Conservation (phyloP, 2,797 vertebrate genomes). For the Pogoniulus pusillus region DNA sequence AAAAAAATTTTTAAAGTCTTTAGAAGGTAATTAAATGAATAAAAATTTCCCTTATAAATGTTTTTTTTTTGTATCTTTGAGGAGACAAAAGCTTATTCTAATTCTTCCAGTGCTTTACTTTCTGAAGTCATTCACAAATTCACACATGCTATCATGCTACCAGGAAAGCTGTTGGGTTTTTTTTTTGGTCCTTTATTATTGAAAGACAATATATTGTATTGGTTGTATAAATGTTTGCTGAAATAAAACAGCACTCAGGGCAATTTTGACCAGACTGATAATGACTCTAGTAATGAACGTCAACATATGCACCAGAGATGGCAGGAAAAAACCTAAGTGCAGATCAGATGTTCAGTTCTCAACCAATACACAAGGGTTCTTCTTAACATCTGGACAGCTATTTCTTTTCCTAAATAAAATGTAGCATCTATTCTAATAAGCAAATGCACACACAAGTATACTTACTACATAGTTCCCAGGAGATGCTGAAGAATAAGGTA, state of each 20-base stretch:
- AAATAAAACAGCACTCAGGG: conserved; percentile 35
- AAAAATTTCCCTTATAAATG: background rate
- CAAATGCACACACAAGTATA: conserved; percentile 67
- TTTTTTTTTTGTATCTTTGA: background rate
- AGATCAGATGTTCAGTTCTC: conserved; percentile 69
- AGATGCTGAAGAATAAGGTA: conserved; percentile 95
- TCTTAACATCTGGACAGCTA: conserved; percentile 74
- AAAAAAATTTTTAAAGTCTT: background rate
- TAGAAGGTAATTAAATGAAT: background rate
- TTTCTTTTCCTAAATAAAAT: conserved; percentile 66
- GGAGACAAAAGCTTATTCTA: background rate
- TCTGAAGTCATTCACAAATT: background rate
- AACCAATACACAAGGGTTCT: conserved; percentile 69
- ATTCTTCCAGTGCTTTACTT: background rate
- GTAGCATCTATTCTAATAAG: conserved; percentile 60
- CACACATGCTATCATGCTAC: background rate
- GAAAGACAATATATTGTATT: background rate
- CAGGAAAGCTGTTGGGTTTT: background rate
- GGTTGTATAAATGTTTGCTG: conserved; percentile 29
- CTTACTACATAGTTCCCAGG: conserved; percentile 98
- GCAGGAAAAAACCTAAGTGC: conserved; percentile 13
- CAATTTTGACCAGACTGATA: conserved; percentile 68
- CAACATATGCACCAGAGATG: conserved; percentile 62
- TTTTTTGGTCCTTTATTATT: background rate
- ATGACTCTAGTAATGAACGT: conserved; percentile 55